Evolutionary conservation across 2,113 vertebrate genomes (phyloP), one percentile per base, ranked within the genome.

Genomic region (Mugil cephalus): DNA sequence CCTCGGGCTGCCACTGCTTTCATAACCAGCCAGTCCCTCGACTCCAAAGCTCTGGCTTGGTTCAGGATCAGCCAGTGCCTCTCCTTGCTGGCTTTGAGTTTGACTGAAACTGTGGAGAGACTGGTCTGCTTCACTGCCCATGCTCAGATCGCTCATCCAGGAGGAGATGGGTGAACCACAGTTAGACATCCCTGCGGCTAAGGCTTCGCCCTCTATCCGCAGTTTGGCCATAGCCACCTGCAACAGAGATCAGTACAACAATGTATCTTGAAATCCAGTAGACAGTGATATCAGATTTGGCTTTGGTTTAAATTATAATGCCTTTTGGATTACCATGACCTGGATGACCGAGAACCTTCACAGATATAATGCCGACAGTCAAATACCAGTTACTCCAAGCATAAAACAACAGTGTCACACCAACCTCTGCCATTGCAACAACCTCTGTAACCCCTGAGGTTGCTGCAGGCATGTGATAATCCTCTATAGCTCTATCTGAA

Each of bases 111-210:
- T 97, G 88, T 97, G 95, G 61, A 97, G 96, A 0, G 96, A 96
- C 74, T 95, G 96, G 24, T 98, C 97, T 0, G 94, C 95, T 0
- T 97, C 97, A n/a, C 97, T 97, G 68, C 95, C 95, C 0, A 94
- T 63, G 73, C 96, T 97, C 94, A 97, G 94, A 86, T 98, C 96
- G 2, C 97, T 99, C 75, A 97, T 89, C 98, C 96, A 99, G 1
- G 97, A 98, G 73, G 96, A 96, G 64, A 97, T 94, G 58, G 97
- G 96, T 10, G 97, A 98, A 12, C 95, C 94, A n/a, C 93, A 90
- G 85, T 93, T 95, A 14, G 94, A 90, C 61, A 80, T 84, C 0
- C 86, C 86, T 13, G 85, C 72, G 13, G 95, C 91, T 35, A 91
- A 86, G 9, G 86, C 83, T 81, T 97, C 95, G 24, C 94, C 90